phyloP scores from a whole-genome alignment of 1,140 invertebrate species.

The Aethina tumida region DNA sequence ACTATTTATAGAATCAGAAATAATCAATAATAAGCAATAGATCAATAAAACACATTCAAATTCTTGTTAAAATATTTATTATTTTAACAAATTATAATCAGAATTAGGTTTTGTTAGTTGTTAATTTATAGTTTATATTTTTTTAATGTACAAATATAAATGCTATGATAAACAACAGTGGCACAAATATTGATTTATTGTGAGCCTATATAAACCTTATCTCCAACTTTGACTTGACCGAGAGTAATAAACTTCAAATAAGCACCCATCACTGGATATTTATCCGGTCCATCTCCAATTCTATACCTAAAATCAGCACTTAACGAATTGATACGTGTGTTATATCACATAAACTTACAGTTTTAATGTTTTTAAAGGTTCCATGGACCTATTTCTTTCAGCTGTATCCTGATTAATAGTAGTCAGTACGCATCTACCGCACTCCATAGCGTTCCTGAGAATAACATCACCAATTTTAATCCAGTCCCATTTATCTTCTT shows the following conservation, averaged over 20 bases:
- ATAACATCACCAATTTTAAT: slow-evolving; percentile 52
- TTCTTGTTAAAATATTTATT: too few species aligned
- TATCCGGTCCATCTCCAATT: slow-evolving; percentile 17
- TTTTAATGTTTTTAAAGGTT: slow-evolving; percentile 45
- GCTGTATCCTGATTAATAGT: slow-evolving; percentile 45
- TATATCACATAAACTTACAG: too few species aligned
- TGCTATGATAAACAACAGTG: too few species aligned
- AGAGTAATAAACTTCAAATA: slow-evolving; percentile 22
- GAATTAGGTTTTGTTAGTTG: too few species aligned
- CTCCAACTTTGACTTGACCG: slow-evolving; percentile 22
- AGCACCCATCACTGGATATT: slow-evolving; percentile 22
- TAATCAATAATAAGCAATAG: too few species aligned
- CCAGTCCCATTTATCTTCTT: slow-evolving; percentile 60
- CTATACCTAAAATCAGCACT: slow-evolving; percentile 26
- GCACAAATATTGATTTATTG: too few species aligned
- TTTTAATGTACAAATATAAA: too few species aligned
- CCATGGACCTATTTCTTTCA: slow-evolving; percentile 24
- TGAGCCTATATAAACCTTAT: slow-evolving; percentile 26
- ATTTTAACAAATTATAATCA: too few species aligned
- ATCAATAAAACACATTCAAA: too few species aligned
- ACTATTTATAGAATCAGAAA: too few species aligned
- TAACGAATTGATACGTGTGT: too few species aligned
- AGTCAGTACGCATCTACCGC: slow-evolving; percentile 49
- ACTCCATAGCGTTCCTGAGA: slow-evolving; percentile 54
- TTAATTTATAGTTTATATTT: too few species aligned